A percentile compares a stretch with the other conserved stretches of the same genome.
phyloP scores from a whole-genome alignment of 2,113 vertebrate species.

The Platichthys stellatus region DNA sequence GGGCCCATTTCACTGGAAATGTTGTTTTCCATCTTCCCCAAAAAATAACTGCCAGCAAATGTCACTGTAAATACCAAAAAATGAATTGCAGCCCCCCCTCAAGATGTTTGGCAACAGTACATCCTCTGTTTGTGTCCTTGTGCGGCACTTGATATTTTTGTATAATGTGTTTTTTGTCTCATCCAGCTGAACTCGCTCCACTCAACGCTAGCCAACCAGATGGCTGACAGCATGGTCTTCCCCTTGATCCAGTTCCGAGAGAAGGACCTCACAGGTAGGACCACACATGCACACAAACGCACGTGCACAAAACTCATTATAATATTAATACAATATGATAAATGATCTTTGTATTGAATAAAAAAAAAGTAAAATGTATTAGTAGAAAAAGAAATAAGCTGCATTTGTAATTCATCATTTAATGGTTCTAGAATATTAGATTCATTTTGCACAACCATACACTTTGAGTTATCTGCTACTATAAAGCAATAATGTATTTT shows the following conservation, averaged over 20 bases:
- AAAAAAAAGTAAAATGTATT: too few relatives aligned
- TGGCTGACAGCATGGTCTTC: slow-evolving; percentile 96
- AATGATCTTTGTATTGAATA: neutral
- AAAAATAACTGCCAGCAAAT: slow-evolving; percentile 40
- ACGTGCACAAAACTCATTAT: neutral
- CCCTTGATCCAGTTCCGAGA: slow-evolving; percentile 97
- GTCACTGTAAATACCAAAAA: slow-evolving; percentile 13
- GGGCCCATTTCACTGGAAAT: slow-evolving; percentile 26
- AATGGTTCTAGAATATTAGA: too few relatives aligned
- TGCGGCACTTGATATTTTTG: slow-evolving; percentile 26
- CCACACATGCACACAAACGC: neutral
- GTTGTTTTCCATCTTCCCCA: slow-evolving; percentile 34
- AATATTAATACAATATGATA: neutral
- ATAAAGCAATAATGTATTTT: neutral
- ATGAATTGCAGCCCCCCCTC: slow-evolving; percentile 29
- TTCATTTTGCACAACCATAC: neutral
- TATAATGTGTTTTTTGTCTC: slow-evolving; percentile 50
- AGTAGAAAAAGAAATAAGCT: too few relatives aligned
- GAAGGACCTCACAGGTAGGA: slow-evolving; percentile 96
- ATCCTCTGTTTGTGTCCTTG: slow-evolving; percentile 33
- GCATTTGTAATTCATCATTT: too few relatives aligned
- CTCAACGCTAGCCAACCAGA: slow-evolving; percentile 90
- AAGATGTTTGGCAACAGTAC: slow-evolving; percentile 45
- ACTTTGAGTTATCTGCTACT: neutral
- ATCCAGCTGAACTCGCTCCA: slow-evolving; percentile 94